These are phyloP conservation scores for Bambusicola thoracicus DNA, from an alignment of 2,113 vertebrate species.

Conservation along the genomic window DNA sequence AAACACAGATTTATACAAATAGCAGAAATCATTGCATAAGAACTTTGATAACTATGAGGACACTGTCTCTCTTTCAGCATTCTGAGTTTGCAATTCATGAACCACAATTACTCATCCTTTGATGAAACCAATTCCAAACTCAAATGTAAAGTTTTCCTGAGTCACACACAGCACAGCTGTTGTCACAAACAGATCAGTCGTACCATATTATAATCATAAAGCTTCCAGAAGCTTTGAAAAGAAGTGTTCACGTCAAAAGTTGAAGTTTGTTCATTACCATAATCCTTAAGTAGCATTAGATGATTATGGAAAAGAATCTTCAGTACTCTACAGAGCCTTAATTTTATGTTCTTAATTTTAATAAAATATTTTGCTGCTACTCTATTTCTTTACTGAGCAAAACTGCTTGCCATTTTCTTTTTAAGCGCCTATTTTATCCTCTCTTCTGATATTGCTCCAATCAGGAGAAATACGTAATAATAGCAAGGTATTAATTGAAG, in stretches of 20 bases:
- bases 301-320: not conserved
- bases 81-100: not conserved
- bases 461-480: not conserved
- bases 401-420: not conserved
- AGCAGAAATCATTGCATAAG: not conserved
- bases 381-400: not conserved
- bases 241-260: not conserved
- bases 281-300: not conserved
- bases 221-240: not conserved
- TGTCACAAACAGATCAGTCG: not conserved
- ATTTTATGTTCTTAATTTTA: not conserved
- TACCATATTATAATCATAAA: not conserved
- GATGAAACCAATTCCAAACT: constrained; percentile 10
- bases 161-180: not conserved
- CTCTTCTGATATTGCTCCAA: not conserved
- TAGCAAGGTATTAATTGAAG: not conserved
- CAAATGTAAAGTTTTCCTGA: constrained; percentile 7
- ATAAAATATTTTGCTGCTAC: not conserved
- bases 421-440: not conserved
- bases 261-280: not conserved
- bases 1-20: not conserved
- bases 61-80: not conserved
- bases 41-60: not conserved
- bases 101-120: not conserved
- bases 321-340: not conserved